Evolutionary conservation across 2,113 vertebrate genomes (phyloP).

Genomic region (Amblyornis subalaris): DNA sequence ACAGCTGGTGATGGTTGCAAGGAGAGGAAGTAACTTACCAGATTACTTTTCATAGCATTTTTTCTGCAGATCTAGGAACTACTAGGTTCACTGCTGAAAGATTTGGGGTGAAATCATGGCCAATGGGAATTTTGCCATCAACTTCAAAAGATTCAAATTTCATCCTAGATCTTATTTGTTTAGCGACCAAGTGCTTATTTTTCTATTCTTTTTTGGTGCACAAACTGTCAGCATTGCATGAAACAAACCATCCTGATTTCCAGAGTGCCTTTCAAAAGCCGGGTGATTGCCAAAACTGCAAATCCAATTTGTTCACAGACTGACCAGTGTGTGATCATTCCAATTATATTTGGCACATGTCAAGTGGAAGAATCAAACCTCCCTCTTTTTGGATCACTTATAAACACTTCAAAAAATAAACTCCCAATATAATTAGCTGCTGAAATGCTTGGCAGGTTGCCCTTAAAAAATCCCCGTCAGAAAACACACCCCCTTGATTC

Average conservation of each 20-base stretch:
- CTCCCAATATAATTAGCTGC: slow-evolving; percentile 50
- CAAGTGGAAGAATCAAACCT: slow-evolving; percentile 63
- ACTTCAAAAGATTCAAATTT: slow-evolving; percentile 28
- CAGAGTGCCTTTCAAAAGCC: slow-evolving; percentile 44
- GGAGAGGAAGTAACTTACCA: neutral
- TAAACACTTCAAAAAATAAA: slow-evolving; percentile 69
- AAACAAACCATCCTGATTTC: slow-evolving; percentile 45
- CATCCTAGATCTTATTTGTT: slow-evolving; percentile 16
- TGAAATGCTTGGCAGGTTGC: slow-evolving; percentile 44
- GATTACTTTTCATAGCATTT: neutral
- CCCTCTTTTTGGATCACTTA: slow-evolving; percentile 51
- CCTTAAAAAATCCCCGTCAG: slow-evolving; percentile 7
- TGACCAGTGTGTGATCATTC: slow-evolving; percentile 52
- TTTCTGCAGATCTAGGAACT: neutral
- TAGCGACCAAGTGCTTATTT: slow-evolving; percentile 40
- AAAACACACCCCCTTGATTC: slow-evolving; percentile 9
- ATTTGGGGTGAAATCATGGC: neutral
- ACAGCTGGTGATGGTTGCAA: neutral
- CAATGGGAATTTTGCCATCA: slow-evolving; percentile 35
- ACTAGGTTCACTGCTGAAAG: neutral
- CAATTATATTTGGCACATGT: slow-evolving; percentile 59
- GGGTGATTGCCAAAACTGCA: slow-evolving; percentile 32
- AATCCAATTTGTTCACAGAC: slow-evolving; percentile 56
- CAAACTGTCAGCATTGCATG: neutral
- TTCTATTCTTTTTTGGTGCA: slow-evolving; percentile 1